Evolutionary conservation across 2,797 vertebrate genomes (phyloP).

Genomic region (Pseudomugil tenellus): DNA sequence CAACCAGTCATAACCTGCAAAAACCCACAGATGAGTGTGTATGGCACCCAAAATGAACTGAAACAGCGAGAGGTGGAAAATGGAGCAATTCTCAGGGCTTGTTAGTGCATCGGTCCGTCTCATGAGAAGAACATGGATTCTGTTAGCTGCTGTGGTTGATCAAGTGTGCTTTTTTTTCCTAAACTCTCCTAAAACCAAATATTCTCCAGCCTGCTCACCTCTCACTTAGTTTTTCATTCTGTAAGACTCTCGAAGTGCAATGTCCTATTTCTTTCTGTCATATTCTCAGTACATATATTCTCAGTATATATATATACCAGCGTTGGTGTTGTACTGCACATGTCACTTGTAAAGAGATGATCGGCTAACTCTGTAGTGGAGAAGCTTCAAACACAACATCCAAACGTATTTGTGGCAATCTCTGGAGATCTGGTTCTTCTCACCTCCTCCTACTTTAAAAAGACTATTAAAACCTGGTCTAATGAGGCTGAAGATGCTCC

Average conservation of each 20-base stretch:
- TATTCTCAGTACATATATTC: background rate
- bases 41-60: conserved; percentile 53
- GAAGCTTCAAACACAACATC: too few relatives aligned
- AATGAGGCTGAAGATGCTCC: too few relatives aligned
- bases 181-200: conserved; percentile 13
- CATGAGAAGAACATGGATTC: conserved; percentile 30
- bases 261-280: conserved; percentile 36
- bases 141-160: conserved; percentile 24
- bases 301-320: conserved; percentile 25
- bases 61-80: conserved; percentile 48
- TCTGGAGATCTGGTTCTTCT: too few relatives aligned
- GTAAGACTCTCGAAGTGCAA: conserved; percentile 44
- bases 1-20: conserved; percentile 38
- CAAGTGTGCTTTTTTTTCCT: conserved; percentile 23
- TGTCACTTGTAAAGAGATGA: too few relatives aligned
- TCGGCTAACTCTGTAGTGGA: too few relatives aligned
- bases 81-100: conserved; percentile 52
- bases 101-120: conserved; percentile 59
- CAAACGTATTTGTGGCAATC: too few relatives aligned
- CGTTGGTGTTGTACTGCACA: too few relatives aligned
- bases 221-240: conserved; percentile 56
- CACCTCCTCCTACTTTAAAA: too few relatives aligned
- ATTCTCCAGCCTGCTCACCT: conserved; percentile 35
- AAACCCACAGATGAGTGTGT: conserved; percentile 47
- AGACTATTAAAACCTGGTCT: too few relatives aligned